Evolutionary conservation across 2,113 vertebrate genomes (phyloP), one percentile per base, ranked within the genome.

Genomic region (Xenotilapia caudafasciata): DNA sequence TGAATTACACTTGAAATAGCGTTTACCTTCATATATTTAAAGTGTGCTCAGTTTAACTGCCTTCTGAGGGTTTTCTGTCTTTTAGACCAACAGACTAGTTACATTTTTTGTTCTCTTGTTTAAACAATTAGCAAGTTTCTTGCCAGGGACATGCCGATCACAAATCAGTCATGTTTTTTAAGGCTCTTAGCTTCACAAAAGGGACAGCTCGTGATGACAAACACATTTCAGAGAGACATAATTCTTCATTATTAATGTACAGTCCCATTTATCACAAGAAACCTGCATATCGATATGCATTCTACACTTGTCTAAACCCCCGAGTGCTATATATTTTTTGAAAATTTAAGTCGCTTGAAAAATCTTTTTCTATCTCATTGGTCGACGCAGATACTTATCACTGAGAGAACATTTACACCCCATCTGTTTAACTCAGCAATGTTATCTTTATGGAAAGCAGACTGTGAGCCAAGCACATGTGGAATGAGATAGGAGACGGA

Each of bases 401-500:
- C 83, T 85, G 91, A 90, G 84, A 92, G 87, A 92, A 88, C 60
- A 86, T 93, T 93, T 94, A 93, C 83, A 83, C 90, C 82, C 65
- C 86, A 91, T 94, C 94, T 96, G 90, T 94, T 94, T 88, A 94
- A 92, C 92, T 86, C 84, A 79, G 91, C 89, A 88, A 85, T 88
- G 89, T 89, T 94, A 93, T 94, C 92, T 94, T 92, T 93, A 94
- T 96, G 94, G 92, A 94, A 95, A 94, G 89, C 92, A 94, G 91
- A 80, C 84, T 88, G 90, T 93, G 90, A 94, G 92, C 88, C 89
- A 89, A 95, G 96, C 93, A 94, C 93, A 95, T 94, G 93, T 94
- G 89, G 93, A 90, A 96, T 93, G 90, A 94, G 94, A 96, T 94
- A 94, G 92, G 91, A 95, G 91, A 96, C 92, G 79, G 89, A 92